Base-by-base conservation (phyloP, 1,140 invertebrate species). In the Mamestra configurata region DNA sequence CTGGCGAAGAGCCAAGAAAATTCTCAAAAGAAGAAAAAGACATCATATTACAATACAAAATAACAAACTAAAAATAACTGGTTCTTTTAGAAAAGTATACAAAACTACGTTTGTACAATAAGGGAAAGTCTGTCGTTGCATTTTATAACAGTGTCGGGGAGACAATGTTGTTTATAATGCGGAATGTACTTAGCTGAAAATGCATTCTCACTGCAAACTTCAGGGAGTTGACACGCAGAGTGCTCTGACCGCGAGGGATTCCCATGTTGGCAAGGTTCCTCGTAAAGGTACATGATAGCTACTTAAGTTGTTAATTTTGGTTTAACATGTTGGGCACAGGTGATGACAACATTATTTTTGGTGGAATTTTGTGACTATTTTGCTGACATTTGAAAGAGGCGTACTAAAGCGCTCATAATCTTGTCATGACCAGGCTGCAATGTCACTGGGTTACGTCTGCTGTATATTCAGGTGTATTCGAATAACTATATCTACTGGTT, bases 301-400 rank as follows among this genome's bases (percentile, higher is more conserved):
- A 43, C 40, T 43, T 46, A 80, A 79, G 49, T 79, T 73, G 59
- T 81, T 70, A 71, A 71, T 84, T 73, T 78, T 77, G 46, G n/a
- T 53, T 51, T 31, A 27, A 43, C 22, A 10, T 49, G 27, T 18
- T 22, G 10, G 84, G 61, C 77, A 85, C 82, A 84, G 61, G 22
- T 7, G 40, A 27, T 49, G 13, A 49, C 11, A 15, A 11, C 6
- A 18, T 70, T 70, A 46, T 46, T 7, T 43, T 68, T 49, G 6
- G 15, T 27, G 7, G 8, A 15, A 27, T 27, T 22, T 27, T 27
- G 3, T 46, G 53, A 7, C 6, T 64, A 7, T 15, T 61, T 35
- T n/a, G 13, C 31, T 7, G 7, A n/a, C n/a, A n/a, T n/a, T n/a
- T n/a, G n/a, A n/a, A n/a, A n/a, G n/a, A n/a, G n/a, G 27, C 5